These are phyloP conservation scores for Enoplolaimus lenunculus DNA, from an alignment of 2,888 invertebrate species.

Conservation along the genomic window DNA sequence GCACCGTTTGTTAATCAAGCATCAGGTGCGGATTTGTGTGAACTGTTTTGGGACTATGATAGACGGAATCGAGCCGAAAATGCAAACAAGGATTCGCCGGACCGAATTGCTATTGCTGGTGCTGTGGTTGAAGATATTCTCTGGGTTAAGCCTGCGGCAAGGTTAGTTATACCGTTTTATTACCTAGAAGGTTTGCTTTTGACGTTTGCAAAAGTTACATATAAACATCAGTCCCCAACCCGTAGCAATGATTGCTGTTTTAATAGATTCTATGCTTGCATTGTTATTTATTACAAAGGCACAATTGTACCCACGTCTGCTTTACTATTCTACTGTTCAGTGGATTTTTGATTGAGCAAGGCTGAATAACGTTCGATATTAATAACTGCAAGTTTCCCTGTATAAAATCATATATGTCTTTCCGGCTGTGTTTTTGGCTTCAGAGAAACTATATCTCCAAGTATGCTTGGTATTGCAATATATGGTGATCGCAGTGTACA, in stretches of 20 bases:
- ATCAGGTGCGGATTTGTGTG: not conserved
- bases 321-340: too few species aligned
- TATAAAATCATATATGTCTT: too few species aligned
- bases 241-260: not conserved
- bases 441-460: not conserved
- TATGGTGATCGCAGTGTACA: not conserved
- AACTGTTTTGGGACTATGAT: not conserved
- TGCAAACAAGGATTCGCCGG: not conserved
- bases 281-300: too few species aligned
- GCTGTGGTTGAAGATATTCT: conserved; percentile 17
- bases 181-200: not conserved
- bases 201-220: not conserved
- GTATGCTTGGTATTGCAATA: conserved; percentile 11
- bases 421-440: too few species aligned
- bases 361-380: too few species aligned
- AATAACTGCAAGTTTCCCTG: too few species aligned
- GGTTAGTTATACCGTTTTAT: conserved; percentile 4
- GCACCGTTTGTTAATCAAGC: not conserved
- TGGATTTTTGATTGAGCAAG: too few species aligned
- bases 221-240: not conserved
- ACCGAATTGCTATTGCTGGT: conserved; percentile 9
- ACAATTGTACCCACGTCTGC: too few species aligned
- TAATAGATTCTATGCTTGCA: too few species aligned
- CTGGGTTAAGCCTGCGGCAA: not conserved
- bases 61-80: not conserved